Percentiles rank a stretch among this genome's conserved stretches.
Conservation (phyloP, 2,888 invertebrate genomes). For the Euclidia mi region DNA sequence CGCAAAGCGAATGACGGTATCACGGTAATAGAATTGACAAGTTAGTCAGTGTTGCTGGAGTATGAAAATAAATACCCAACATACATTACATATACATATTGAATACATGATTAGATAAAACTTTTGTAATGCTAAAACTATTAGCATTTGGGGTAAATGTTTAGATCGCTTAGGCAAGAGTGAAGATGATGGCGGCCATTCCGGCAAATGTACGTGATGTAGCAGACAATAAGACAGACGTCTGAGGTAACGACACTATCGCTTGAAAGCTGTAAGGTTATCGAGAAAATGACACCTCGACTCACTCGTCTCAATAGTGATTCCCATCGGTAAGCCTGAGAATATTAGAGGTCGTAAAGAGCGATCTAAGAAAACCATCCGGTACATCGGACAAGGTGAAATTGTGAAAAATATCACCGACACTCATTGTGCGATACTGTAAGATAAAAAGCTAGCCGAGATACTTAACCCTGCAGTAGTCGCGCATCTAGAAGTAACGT, state of each 20-base stretch:
- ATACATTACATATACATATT: too few relatives aligned
- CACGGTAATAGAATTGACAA: too few relatives aligned
- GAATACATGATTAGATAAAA: conserved; percentile 56
- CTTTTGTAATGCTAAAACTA: too few relatives aligned
- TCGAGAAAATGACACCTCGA: conserved; percentile 59
- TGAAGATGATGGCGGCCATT: conserved; percentile 54
- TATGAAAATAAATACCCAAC: too few relatives aligned
- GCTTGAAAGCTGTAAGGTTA: conserved; percentile 53
- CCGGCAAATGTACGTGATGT: conserved; percentile 58
- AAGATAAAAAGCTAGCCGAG: conserved; percentile 39
- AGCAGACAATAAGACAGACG: conserved; percentile 63
- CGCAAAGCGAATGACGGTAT: too few relatives aligned
- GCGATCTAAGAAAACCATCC: conserved; percentile 45
- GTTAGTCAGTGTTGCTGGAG: too few relatives aligned
- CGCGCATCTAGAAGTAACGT: too few relatives aligned
- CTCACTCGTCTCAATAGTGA: conserved; percentile 53
- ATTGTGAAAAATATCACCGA: conserved; percentile 30
- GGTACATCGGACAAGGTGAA: conserved; percentile 25
- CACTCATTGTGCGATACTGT: conserved; percentile 18
- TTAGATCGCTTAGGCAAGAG: conserved; percentile 55
- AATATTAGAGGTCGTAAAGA: conserved; percentile 59
- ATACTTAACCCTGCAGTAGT: too few relatives aligned
- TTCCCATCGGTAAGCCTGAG: conserved; percentile 60
- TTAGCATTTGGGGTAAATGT: conserved; percentile 58
- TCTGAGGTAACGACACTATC: conserved; percentile 62